These are phyloP conservation scores for Toxonevra muliebris DNA, from an alignment of 2,888 invertebrate genomes.

Conservation along the genomic window DNA sequence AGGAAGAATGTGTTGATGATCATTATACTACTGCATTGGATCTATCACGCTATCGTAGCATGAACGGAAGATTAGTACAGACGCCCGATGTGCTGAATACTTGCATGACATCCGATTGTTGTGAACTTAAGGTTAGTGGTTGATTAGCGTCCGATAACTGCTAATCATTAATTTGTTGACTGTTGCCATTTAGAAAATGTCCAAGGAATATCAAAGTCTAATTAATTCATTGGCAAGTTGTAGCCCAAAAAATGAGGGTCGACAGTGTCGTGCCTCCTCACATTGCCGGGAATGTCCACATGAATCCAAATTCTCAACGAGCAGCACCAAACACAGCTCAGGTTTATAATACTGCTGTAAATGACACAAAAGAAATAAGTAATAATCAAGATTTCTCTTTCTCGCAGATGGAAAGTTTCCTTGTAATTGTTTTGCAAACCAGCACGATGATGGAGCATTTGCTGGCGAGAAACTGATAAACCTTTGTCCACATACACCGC, in stretches of 20 bases:
- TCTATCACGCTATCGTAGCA: slow-evolving; percentile 46
- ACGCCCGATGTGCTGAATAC: slow-evolving; percentile 41
- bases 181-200: slow-evolving; percentile 31
- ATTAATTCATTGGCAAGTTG: slow-evolving; percentile 32
- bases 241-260: slow-evolving; percentile 10
- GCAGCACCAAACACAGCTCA: slow-evolving; percentile 39
- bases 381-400: background rate
- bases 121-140: slow-evolving; percentile 42
- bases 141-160: background rate
- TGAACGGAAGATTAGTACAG: slow-evolving; percentile 39
- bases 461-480: slow-evolving; percentile 35
- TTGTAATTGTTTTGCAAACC: slow-evolving; percentile 26
- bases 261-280: slow-evolving; percentile 19
- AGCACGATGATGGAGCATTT: slow-evolving; percentile 34
- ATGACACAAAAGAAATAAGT: background rate
- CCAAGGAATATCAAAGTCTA: slow-evolving; percentile 40
- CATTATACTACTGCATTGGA: slow-evolving; percentile 48
- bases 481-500: slow-evolving; percentile 36
- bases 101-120: slow-evolving; percentile 37
- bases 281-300: slow-evolving; percentile 26
- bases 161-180: background rate
- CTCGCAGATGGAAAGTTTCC: slow-evolving; percentile 32
- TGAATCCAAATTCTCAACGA: slow-evolving; percentile 30
- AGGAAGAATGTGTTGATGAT: slow-evolving; percentile 30
- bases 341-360: slow-evolving; percentile 22